A percentile compares a stretch with the other conserved stretches of the same genome.
These are phyloP conservation scores for Anser cygnoides DNA, from an alignment of 2,113 vertebrate genomes.

Conservation along the genomic window DNA sequence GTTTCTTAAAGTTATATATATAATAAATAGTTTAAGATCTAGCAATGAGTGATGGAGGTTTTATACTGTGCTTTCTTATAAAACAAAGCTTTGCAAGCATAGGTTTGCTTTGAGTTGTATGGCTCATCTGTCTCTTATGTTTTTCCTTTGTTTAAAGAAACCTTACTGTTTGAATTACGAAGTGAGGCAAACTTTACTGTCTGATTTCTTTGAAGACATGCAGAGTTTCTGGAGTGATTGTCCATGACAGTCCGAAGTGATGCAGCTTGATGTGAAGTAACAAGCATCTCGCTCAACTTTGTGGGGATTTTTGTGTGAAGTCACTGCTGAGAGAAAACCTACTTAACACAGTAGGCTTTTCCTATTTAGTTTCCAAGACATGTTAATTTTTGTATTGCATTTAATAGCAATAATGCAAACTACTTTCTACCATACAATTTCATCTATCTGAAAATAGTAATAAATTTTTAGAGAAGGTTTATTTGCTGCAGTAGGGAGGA, in stretches of 20 bases:
- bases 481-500: neutral
- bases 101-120: rapidly evolving
- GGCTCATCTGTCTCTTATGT: neutral
- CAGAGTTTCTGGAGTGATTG: neutral
- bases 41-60: neutral
- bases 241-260: neutral
- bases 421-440: neutral
- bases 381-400: neutral
- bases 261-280: neutral
- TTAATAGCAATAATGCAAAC: neutral
- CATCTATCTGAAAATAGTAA: neutral
- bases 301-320: neutral
- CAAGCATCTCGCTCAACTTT: neutral
- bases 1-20: neutral
- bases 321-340: neutral
- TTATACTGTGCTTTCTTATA: neutral
- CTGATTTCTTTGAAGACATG: neutral
- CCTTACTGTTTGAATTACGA: neutral
- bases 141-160: neutral
- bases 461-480: neutral
- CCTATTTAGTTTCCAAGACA: neutral
- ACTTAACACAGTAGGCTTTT: neutral
- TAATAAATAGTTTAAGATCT: neutral
- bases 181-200: neutral
- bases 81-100: neutral